Percentiles rank a stretch among this genome's conserved stretches.
Conservation (phyloP, 2,113 vertebrate genomes). For the Malurus melanocephalus region DNA sequence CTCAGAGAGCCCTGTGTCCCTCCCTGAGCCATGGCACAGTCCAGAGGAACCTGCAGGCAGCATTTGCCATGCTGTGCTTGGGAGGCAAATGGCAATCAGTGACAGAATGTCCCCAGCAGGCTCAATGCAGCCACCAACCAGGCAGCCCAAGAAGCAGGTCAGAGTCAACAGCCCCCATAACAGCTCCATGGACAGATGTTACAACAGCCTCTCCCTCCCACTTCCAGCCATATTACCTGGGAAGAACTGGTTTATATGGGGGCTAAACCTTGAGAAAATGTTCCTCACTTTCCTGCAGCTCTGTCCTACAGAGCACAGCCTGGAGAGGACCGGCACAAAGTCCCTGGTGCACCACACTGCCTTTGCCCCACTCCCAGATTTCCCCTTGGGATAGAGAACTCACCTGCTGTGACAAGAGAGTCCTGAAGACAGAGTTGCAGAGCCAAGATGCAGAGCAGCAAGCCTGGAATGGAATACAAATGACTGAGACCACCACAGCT, state of each 20-base stretch:
- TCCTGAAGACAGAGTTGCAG: background rate
- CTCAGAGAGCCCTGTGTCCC: background rate
- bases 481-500: background rate
- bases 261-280: background rate
- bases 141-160: background rate
- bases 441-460: conserved; percentile 25
- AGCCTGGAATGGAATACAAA: background rate
- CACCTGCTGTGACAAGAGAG: conserved; percentile 19
- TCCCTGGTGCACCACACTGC: background rate
- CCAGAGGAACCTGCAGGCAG: background rate
- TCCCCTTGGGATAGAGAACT: background rate
- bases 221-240: background rate
- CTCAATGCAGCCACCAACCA: rapidly evolving
- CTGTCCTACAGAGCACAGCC: background rate
- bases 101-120: background rate
- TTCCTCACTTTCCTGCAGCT: background rate
- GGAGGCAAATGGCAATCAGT: background rate
- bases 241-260: background rate
- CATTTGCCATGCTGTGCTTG: rapidly evolving
- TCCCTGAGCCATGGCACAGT: background rate
- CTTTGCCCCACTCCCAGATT: rapidly evolving
- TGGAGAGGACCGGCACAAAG: background rate
- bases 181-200: background rate
- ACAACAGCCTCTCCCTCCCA: background rate
- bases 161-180: background rate